Conservation (phyloP, 1,140 invertebrate genomes). For the Hylyphantes graminicola region DNA sequence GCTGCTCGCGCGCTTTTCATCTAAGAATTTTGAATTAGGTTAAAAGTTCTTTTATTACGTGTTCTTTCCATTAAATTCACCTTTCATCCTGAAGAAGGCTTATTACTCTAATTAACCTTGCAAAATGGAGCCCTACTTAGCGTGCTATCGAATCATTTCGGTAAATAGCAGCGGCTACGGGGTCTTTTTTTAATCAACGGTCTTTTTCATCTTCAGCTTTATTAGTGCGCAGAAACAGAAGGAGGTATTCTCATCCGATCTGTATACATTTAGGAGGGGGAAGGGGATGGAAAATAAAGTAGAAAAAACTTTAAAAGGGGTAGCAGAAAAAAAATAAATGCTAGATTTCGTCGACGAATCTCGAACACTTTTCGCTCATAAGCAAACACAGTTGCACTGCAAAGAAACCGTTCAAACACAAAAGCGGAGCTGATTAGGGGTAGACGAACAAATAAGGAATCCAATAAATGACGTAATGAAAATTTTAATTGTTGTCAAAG, state of each 20-base stretch:
- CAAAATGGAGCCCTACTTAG: constrained; percentile 42
- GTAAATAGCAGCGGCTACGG: constrained; percentile 32
- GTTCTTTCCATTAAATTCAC: constrained; percentile 42
- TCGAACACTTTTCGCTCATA: constrained; percentile 24
- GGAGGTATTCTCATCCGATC: no score
- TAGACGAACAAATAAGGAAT: constrained; percentile 53
- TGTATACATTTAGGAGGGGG: background rate
- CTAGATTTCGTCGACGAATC: background rate
- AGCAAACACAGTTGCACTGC: constrained; percentile 21
- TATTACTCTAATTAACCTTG: constrained; percentile 55
- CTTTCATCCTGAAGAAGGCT: constrained; percentile 20
- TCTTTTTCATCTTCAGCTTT: no score
- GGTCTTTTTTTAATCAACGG: constrained; percentile 9
- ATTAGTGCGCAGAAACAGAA: no score
- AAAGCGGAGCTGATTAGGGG: constrained; percentile 49
- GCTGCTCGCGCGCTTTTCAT: no score
- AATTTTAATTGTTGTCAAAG: constrained; percentile 59
- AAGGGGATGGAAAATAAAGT: background rate
- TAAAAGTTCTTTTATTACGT: constrained; percentile 35
- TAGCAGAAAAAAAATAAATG: constrained; percentile 7
- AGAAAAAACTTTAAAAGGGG: background rate
- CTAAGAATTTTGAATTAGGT: constrained; percentile 11
- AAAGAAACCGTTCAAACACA: constrained; percentile 28
- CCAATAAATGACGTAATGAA: constrained; percentile 58
- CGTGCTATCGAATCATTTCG: background rate